Conservation (phyloP, 2,888 invertebrate genomes). For the Campaea margaritaria region DNA sequence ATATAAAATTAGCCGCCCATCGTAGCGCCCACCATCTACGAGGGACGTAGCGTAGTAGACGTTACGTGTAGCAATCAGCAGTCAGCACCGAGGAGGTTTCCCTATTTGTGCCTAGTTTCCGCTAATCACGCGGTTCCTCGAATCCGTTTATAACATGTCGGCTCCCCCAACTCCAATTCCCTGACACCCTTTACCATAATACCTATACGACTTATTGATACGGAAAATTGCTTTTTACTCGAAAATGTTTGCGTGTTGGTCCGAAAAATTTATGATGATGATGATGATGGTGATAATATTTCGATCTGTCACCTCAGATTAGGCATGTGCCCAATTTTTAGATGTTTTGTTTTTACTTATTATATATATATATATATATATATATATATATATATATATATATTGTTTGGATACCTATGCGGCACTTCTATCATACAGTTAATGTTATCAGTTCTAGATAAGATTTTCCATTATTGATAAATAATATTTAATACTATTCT, state of each 20-base stretch:
- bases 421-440: neutral
- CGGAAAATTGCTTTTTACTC: constrained; percentile 33
- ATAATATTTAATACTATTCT: neutral
- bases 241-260: too few species aligned
- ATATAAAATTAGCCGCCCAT: too few species aligned
- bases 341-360: too few species aligned
- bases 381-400: too few species aligned
- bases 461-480: neutral
- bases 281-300: too few species aligned
- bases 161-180: constrained; percentile 21
- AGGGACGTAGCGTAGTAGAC: neutral
- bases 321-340: too few species aligned
- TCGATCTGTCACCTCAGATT: too few species aligned
- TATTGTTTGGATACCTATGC: neutral
- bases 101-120: constrained; percentile 17
- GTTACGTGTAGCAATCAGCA: constrained; percentile 11
- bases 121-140: constrained; percentile 27
- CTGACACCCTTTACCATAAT: constrained; percentile 19
- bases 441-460: neutral
- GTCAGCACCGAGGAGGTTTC: constrained; percentile 8
- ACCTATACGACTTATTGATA: constrained; percentile 34
- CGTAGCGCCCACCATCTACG: too few species aligned
- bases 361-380: neutral
- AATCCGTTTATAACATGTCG: constrained; percentile 25
- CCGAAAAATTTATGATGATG: too few species aligned